Evolutionary conservation across 1,140 invertebrate species (phyloP).

Genomic region (Venturia canescens): DNA sequence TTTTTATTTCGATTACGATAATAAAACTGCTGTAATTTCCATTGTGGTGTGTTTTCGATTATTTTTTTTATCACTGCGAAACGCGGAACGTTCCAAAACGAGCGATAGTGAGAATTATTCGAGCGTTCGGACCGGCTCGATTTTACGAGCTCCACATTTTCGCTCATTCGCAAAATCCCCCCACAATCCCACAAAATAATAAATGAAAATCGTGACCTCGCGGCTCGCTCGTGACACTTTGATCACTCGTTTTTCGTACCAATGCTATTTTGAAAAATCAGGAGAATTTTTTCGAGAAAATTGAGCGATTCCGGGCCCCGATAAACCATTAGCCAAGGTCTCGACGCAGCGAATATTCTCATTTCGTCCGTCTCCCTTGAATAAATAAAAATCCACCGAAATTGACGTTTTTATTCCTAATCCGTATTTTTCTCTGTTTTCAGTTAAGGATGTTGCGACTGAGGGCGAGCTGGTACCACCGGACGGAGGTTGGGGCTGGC

Average conservation of each 20-base stretch:
- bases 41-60: neutral
- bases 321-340: constrained; percentile 27
- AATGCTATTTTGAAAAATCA: neutral
- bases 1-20: too few species aligned
- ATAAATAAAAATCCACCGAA: too few species aligned
- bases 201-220: neutral
- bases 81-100: too few species aligned
- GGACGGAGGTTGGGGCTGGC: constrained; percentile 89
- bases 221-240: neutral
- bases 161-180: too few species aligned
- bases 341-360: neutral
- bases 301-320: neutral
- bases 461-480: constrained; percentile 79
- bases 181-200: neutral
- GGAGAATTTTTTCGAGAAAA: neutral
- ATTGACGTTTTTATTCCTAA: neutral
- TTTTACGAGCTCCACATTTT: too few species aligned
- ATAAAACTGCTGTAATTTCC: too few species aligned
- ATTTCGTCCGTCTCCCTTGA: too few species aligned
- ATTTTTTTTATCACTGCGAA: too few species aligned
- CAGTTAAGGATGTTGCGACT: constrained; percentile 53
- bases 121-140: too few species aligned
- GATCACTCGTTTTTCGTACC: neutral
- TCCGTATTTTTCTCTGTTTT: constrained; percentile 38
- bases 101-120: too few species aligned